phyloP scores from a whole-genome alignment of 2,113 vertebrate genomes.

The Cariama cristata region DNA sequence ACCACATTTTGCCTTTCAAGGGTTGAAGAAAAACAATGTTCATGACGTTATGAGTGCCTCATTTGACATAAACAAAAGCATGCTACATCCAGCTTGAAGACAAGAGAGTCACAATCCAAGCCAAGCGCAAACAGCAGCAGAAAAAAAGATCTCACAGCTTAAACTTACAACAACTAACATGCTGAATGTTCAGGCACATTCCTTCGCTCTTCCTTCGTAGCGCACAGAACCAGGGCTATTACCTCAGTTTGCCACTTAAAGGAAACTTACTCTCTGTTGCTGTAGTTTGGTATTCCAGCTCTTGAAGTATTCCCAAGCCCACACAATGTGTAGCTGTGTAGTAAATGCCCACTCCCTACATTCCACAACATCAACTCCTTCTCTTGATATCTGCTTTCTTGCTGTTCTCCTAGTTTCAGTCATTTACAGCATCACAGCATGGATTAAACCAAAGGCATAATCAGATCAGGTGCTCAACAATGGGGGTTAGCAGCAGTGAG shows the following conservation, averaged over 20 bases:
- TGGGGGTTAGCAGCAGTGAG: not conserved
- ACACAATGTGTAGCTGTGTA: not conserved
- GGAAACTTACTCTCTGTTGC: not conserved
- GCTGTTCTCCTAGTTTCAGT: not conserved
- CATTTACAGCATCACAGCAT: not conserved
- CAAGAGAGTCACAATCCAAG: not conserved
- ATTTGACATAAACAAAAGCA: not conserved
- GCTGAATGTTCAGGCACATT: not conserved
- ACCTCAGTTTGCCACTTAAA: not conserved
- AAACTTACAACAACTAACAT: not conserved
- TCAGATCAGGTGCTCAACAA: not conserved
- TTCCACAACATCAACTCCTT: not conserved
- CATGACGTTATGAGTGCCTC: not conserved
- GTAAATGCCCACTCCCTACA: not conserved
- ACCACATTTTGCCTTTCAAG: not conserved
- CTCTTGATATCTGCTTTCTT: not conserved
- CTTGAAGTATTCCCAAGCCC: not conserved
- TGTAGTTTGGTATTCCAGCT: not conserved
- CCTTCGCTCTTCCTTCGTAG: not conserved
- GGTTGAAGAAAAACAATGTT: slow-evolving; percentile 29
- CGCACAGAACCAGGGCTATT: not conserved
- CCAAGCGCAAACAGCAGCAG: not conserved
- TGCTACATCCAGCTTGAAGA: not conserved
- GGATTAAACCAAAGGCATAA: not conserved
- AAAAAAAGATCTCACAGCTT: not conserved